phyloP scores from a whole-genome alignment of 2,113 vertebrate species.

The Plecotus auritus region DNA sequence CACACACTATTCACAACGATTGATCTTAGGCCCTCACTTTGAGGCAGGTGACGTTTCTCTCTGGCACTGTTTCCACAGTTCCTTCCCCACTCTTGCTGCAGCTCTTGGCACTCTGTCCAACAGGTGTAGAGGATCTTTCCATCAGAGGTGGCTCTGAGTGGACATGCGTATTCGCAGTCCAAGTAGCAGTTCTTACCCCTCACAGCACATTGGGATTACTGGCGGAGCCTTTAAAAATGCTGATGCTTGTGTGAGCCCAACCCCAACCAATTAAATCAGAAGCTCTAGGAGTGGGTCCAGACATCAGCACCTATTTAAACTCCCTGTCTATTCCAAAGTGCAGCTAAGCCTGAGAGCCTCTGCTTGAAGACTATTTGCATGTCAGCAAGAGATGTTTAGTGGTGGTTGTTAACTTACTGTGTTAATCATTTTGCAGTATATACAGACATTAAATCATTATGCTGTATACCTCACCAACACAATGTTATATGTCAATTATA shows the following conservation, averaged over 20 bases:
- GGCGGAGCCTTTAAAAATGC: neutral
- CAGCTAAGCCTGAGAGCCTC: neutral
- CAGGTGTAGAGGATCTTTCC: neutral
- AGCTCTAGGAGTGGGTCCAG: neutral
- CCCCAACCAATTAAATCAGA: neutral
- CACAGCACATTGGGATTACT: neutral
- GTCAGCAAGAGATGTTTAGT: neutral
- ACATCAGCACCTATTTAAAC: neutral
- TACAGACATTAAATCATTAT: neutral
- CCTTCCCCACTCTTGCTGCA: neutral
- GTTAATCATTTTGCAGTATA: neutral
- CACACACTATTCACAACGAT: neutral
- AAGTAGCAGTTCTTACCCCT: neutral
- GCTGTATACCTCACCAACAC: neutral
- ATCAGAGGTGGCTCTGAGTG: neutral
- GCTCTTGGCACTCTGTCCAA: neutral
- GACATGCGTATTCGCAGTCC: neutral
- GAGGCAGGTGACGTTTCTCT: neutral
- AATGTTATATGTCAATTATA: neutral
- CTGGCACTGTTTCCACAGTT: neutral
- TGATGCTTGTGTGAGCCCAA: neutral
- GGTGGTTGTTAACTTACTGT: neutral
- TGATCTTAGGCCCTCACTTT: neutral
- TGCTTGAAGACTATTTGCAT: neutral
- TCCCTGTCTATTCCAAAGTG: neutral